A percentile compares a stretch with the other conserved stretches of the same genome.
Conservation (phyloP, 2,113 vertebrate species). For the Gila orcuttii region DNA sequence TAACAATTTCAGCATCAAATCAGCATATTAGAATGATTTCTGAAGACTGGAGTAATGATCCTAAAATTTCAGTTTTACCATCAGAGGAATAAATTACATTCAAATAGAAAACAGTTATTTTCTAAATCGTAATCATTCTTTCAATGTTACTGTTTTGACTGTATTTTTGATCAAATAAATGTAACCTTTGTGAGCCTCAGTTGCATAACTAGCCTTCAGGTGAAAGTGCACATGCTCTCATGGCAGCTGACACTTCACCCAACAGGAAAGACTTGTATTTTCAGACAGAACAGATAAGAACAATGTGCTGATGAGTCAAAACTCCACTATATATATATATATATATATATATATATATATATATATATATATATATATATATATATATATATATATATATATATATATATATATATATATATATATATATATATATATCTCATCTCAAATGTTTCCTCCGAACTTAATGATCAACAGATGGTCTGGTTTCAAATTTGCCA, state of each 20-base stretch:
- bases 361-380: not conserved
- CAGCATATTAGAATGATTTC: too few species aligned
- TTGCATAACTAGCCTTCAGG: not conserved
- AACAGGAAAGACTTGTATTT: constrained; percentile 34
- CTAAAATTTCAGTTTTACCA: too few species aligned
- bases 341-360: too few species aligned
- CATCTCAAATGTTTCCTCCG: not conserved
- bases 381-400: not conserved
- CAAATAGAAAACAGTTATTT: too few species aligned
- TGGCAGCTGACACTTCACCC: not conserved
- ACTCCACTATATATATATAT: not conserved
- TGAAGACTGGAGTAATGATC: too few species aligned
- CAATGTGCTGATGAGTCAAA: not conserved
- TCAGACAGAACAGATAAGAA: constrained; percentile 20
- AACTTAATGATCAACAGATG: not conserved
- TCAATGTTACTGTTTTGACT: too few species aligned
- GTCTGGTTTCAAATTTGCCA: not conserved
- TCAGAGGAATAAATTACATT: too few species aligned
- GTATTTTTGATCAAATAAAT: too few species aligned
- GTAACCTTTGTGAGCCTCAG: not conserved
- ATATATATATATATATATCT: not conserved
- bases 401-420: too few species aligned
- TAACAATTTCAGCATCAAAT: too few species aligned
- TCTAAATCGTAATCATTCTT: too few species aligned
- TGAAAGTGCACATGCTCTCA: constrained; percentile 6